Base-by-base conservation (phyloP, 2,888 invertebrate genomes). In the Cryptus armator region DNA sequence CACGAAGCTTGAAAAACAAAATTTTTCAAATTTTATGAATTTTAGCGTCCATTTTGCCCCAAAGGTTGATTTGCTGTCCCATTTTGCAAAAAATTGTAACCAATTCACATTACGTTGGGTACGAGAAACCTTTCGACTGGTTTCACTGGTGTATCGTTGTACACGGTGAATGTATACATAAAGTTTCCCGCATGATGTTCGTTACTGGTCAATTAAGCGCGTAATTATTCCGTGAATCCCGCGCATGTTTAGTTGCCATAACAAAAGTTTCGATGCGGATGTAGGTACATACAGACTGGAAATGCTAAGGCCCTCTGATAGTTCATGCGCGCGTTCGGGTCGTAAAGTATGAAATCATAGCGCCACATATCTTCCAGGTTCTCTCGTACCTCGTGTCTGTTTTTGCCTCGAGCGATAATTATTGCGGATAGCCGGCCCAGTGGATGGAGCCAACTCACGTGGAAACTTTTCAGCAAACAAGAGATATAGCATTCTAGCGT, bases 161-260 rank as follows among this genome's bases (percentile, higher is more conserved):
- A 9, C 3, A 16, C 37, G 56, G 2, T 16, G 71, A 71, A 71
- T 32, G 19, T 53, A 53, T 16, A 53, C 70, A 48, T 16, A 53
- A 79, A 48, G 29, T 62, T 51, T 51, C 48, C 12, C 10, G 9
- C 14, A 37, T 71, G 53, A 66, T 75, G 62, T 70, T 81, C 59
- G 66, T 81, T 74, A 48, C 46, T 44, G 37, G 64, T 19, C 43
- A 72, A 80, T 71, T 64, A 80, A 66, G 29, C 43, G 51, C 53
- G 64, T 44, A 79, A 48, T 79, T 71, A 70, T 37, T 12, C 24
- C 59, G 51, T n/a, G 66, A 29, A 72, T 51, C 37, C 37, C 10
- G 59, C 44, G 37, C 24, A 10, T 59, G 32, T 74, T 74, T 44
- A 14, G n/a, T 29, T 10, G 74, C 9, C 2, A n/a, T 24, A 44